Evolutionary conservation across 2,797 vertebrate species (phyloP).

Genomic region (Channa striata): DNA sequence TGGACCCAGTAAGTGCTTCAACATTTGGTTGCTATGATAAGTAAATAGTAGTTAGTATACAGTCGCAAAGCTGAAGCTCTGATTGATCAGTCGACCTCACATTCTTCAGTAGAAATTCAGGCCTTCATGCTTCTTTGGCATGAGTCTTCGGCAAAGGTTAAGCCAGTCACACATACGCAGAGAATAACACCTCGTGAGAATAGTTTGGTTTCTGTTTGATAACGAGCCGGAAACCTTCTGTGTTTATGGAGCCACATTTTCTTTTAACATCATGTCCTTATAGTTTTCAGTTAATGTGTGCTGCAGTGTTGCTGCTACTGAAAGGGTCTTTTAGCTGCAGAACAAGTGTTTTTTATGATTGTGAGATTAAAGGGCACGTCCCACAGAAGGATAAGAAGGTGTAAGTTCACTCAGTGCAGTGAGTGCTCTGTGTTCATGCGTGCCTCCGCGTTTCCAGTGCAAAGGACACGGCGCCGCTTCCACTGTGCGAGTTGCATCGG

Average conservation of each 20-base stretch:
- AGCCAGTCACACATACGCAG: conserved; percentile 8
- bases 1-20: neutral
- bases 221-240: conserved; percentile 6
- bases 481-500: conserved; percentile 28
- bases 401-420: conserved; percentile 60
- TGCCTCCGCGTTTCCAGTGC: conserved; percentile 67
- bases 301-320: conserved; percentile 19
- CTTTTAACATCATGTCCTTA: neutral
- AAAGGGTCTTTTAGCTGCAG: conserved; percentile 30
- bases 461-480: conserved; percentile 71
- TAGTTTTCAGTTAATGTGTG: neutral
- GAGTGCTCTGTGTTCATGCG: conserved; percentile 61
- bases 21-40: conserved; percentile 17
- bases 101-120: conserved; percentile 10
- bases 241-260: neutral
- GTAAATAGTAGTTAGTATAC: conserved; percentile 2
- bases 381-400: conserved; percentile 48
- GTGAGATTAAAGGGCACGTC: conserved; percentile 67
- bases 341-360: conserved; percentile 70
- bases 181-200: conserved; percentile 26
- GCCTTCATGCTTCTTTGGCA: neutral
- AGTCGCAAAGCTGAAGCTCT: neutral
- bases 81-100: neutral
- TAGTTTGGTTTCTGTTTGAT: conserved; percentile 23
- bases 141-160: conserved; percentile 12